Evolutionary conservation across 2,797 vertebrate genomes (phyloP), one percentile per base, ranked within the genome.

Genomic region (Enoplosus armatus): DNA sequence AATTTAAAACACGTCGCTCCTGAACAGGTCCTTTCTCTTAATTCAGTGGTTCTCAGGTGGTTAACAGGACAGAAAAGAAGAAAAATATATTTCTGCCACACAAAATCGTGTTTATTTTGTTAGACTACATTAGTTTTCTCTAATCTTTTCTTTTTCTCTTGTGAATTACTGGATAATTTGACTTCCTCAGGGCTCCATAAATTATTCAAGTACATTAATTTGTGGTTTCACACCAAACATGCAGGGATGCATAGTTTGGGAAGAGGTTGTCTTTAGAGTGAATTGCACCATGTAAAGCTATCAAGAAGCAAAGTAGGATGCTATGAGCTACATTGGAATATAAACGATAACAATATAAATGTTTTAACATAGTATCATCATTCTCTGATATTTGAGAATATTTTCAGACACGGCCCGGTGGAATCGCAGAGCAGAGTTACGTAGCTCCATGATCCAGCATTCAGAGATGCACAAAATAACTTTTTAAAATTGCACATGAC

Each of bases 151-250:
- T 0, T 15, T 59, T 24, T 51, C 20, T 43, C 20, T 29, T 11
- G 16, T 33, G 22, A 75, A 50, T 15, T 18, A 15, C 35, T 45
- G 50, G 31, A 55, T 63, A 55, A 48, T 33, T 51, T 39, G 26
- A 31, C 43, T 27, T 45, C 54, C 60, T 16, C 11, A n/a, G 27
- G 26, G 20, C 33, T 3, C 56, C 3, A 51, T 55, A 7, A 27
- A 65, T 78, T 41, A 56, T 64, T 63, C 26, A 33, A 7, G 45
- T 11, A 12, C 58, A 37, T 48, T 31, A 48, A 64, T 64, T 10
- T 56, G 26, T 53, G 55, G 47, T 22, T 61, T 76, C 56, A 33
- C 20, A 29, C 24, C 24, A 58, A 66, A 47, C 33, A 27, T 27
- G 53, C 55, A 54, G 31, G 10, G 61, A 33, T 15, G 6, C 48